Evolutionary conservation across 2,888 invertebrate genomes (phyloP).

Genomic region (Brachylomia viminalis): DNA sequence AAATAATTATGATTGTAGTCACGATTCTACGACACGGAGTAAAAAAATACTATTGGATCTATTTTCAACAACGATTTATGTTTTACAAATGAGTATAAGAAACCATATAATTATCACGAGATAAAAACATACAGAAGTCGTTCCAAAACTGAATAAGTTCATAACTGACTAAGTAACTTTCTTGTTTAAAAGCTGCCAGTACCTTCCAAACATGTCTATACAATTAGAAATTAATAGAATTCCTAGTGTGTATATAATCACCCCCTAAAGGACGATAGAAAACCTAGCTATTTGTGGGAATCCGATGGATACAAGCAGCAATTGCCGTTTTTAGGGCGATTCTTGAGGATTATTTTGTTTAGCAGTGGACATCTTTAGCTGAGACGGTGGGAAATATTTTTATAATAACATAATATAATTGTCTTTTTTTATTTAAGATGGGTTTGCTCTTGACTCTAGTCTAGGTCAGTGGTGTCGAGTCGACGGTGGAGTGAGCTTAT

Average conservation of each 20-base stretch:
- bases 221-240: not conserved
- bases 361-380: not conserved
- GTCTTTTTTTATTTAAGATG: no score
- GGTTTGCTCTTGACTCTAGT: no score
- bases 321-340: not conserved
- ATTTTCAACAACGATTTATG: conserved; percentile 29
- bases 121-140: conserved; percentile 28
- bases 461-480: no score
- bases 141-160: conserved; percentile 42
- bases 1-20: conserved; percentile 16
- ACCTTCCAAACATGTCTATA: not conserved
- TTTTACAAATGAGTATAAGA: conserved; percentile 57
- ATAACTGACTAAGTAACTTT: not conserved
- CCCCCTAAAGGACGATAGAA: not conserved
- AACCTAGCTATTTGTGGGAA: not conserved
- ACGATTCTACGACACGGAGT: conserved; percentile 15
- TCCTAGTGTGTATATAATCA: not conserved
- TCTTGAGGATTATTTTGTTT: not conserved
- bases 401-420: no score
- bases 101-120: conserved; percentile 39
- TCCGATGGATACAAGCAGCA: not conserved
- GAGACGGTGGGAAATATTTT: not conserved
- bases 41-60: conserved; percentile 46
- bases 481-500: no score
- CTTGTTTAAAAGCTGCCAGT: conserved; percentile 16